Percentiles rank a stretch among this genome's conserved stretches.
Conservation (phyloP, 2,113 vertebrate genomes). For the Trichomycterus rosablanca region DNA sequence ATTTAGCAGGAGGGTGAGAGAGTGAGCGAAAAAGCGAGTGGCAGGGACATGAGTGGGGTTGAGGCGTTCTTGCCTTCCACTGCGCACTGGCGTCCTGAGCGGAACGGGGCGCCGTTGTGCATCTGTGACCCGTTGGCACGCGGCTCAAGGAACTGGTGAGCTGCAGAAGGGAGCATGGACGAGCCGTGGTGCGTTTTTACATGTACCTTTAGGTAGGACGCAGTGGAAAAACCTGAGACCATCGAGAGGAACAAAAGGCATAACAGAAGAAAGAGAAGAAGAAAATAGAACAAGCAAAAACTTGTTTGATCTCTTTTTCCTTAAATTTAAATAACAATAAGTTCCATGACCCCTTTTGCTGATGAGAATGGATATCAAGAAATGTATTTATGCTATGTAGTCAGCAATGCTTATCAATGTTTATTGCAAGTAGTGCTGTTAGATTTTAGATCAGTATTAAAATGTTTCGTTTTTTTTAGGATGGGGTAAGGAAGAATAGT, state of each 20-base stretch:
- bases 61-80: constrained; percentile 97
- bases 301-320: too few relatives aligned
- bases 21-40: constrained; percentile 47
- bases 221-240: constrained; percentile 99
- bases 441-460: too few relatives aligned
- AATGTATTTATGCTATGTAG: too few relatives aligned
- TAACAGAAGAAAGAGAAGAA: constrained; percentile 48
- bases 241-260: constrained; percentile 76
- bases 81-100: constrained; percentile 97
- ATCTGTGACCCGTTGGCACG: constrained; percentile 82
- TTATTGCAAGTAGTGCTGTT: too few relatives aligned
- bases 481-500: too few relatives aligned
- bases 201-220: constrained; percentile 99
- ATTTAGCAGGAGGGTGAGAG: constrained; percentile 62
- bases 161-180: constrained; percentile 77
- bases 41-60: constrained; percentile 53
- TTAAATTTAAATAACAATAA: too few relatives aligned
- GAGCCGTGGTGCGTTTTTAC: constrained; percentile 99
- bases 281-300: constrained; percentile 37
- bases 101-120: constrained; percentile 96
- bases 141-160: constrained; percentile 90
- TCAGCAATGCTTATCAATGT: too few relatives aligned
- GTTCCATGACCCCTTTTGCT: too few relatives aligned
- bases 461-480: too few relatives aligned
- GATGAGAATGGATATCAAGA: too few relatives aligned